phyloP scores from a whole-genome alignment of 2,888 invertebrate genomes.

The Leucoma salicis region DNA sequence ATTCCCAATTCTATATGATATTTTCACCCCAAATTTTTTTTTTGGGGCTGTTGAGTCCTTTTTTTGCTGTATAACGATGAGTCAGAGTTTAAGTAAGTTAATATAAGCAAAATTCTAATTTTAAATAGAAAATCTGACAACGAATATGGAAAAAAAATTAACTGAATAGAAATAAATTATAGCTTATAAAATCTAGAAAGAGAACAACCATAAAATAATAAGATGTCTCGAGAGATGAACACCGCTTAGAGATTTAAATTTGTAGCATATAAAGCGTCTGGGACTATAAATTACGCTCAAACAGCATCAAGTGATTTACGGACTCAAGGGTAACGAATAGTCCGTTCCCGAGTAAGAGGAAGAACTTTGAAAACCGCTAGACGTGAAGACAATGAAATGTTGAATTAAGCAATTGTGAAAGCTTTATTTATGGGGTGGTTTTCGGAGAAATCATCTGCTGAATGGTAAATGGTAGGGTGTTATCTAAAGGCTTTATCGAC shows the following conservation, averaged over 20 bases:
- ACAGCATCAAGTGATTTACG: neutral
- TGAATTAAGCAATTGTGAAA: neutral
- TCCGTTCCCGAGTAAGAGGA: neutral
- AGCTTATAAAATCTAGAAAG: neutral
- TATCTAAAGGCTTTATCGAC: too few species aligned
- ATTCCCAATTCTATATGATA: constrained; percentile 18
- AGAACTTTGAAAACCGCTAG: constrained; percentile 17
- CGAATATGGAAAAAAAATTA: neutral
- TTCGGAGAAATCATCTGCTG: neutral
- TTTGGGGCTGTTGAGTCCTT: too few species aligned
- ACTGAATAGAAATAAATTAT: neutral
- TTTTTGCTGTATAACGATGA: too few species aligned
- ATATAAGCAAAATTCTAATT: too few species aligned
- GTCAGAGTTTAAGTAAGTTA: too few species aligned
- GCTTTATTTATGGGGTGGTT: neutral
- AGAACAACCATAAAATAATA: neutral
- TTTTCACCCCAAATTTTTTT: neutral
- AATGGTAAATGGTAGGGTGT: too few species aligned
- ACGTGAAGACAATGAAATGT: constrained; percentile 5
- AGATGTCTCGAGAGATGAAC: neutral
- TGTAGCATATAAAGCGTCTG: neutral
- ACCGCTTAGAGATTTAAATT: neutral
- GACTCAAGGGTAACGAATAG: neutral
- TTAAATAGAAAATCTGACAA: neutral
- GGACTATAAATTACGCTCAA: neutral